phyloP scores from a whole-genome alignment of 2,797 vertebrate genomes.

The Crax fasciolata region DNA sequence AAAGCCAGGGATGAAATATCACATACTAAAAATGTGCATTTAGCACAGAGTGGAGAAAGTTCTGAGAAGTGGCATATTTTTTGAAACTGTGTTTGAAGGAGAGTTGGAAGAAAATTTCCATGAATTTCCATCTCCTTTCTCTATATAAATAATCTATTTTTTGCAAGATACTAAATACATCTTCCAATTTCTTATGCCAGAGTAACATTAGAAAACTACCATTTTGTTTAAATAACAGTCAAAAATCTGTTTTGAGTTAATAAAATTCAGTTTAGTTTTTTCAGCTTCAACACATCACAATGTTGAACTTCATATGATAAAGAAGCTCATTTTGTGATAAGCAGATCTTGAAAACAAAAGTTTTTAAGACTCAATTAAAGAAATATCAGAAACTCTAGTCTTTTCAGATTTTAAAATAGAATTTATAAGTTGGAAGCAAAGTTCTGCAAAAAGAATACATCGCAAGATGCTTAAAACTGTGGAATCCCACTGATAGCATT shows the following conservation, averaged over 20 bases:
- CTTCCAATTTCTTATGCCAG: neutral
- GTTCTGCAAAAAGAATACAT: neutral
- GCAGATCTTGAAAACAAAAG: rapidly evolving
- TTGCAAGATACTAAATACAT: neutral
- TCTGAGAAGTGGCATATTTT: neutral
- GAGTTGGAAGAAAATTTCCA: neutral
- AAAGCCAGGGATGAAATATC: constrained; percentile 6
- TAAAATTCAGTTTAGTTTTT: neutral
- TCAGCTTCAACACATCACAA: neutral
- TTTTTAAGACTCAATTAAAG: neutral
- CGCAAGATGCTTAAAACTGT: neutral
- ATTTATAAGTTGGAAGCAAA: neutral
- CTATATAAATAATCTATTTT: neutral
- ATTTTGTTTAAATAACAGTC: neutral
- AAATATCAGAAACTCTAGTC: neutral
- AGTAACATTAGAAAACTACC: neutral
- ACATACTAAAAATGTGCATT: neutral
- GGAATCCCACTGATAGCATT: neutral
- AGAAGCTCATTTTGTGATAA: neutral
- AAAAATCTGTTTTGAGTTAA: neutral
- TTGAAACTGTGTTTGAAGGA: neutral
- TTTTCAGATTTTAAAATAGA: neutral
- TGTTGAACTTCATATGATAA: neutral
- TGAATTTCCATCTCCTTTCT: neutral
- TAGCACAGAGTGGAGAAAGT: neutral